Evolutionary conservation across 2,113 vertebrate genomes (phyloP), one percentile per base, ranked within the genome.

Genomic region (Cheilinus undulatus): DNA sequence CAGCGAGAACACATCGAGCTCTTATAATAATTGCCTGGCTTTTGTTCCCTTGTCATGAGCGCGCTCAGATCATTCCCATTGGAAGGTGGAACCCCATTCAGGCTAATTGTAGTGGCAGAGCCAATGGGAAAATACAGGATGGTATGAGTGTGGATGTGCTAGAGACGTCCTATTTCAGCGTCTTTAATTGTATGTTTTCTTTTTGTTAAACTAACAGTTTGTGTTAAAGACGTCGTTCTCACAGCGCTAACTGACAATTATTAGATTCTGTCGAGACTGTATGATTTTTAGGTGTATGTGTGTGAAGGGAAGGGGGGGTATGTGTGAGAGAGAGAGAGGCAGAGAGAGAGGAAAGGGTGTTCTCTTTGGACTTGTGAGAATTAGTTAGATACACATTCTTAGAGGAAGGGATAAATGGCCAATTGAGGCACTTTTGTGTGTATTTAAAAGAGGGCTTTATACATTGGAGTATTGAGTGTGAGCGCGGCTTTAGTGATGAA

Each of bases 41-140:
- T 90, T 92, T 93, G 89, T 92, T 89, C 80, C 66, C 63, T 74
- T 92, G 92, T 90, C 88, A 89, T 84, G 87, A 84, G 60, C 63
- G 50, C 38, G 80, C 84, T 91, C 85, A 75, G 80, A 86, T 91
- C 84, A 83, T 87, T 91, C 89, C 86, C 83, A 71, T 52, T 78
- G 78, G 68, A 78, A 80, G 77, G 82, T 84, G 74, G 83, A 70
- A 76, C 78, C 72, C 69, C 76, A 84, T 86, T 85, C 85, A 81
- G 69, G 85, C 84, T 76, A 84, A 87, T 88, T 85, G 83, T 83
- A 82, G 67, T 46, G 7, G 66, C 78, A 68, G 68, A 45, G 61
- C 76, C 78, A 68, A 78, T 70, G 58, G 81, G 70, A 66, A 84
- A 79, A 66, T 36, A 56, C 60, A 69, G 45, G 63, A 42, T 48